phyloP scores from a whole-genome alignment of 2,113 vertebrate genomes.

The Podarcis cretensis region DNA sequence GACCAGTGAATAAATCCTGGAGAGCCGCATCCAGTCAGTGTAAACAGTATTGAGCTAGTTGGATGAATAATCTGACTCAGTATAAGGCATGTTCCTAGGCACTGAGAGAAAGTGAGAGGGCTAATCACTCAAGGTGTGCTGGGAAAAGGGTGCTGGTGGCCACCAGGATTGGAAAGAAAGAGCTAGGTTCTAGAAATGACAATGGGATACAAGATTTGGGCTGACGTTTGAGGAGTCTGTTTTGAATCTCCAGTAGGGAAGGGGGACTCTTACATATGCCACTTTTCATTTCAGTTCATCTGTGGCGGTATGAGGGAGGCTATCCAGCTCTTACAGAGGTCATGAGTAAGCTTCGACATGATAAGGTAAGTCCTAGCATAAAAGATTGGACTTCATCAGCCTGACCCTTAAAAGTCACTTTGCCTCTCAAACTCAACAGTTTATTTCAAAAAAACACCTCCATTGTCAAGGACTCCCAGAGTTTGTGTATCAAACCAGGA shows the following conservation, averaged over 20 bases:
- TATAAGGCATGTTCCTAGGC: too few species aligned
- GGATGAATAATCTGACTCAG: too few species aligned
- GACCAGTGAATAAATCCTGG: not conserved
- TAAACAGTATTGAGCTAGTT: too few species aligned
- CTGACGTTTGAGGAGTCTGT: too few species aligned
- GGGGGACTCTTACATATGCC: constrained; percentile 25
- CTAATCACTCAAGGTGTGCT: not conserved
- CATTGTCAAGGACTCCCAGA: not conserved
- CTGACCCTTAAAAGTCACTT: not conserved
- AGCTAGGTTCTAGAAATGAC: not conserved
- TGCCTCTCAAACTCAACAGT: not conserved
- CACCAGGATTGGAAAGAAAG: not conserved
- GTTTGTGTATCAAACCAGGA: not conserved
- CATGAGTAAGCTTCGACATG: constrained; percentile 95
- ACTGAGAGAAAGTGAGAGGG: not conserved
- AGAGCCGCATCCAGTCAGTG: too few species aligned
- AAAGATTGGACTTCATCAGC: not conserved
- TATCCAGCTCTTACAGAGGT: constrained; percentile 98
- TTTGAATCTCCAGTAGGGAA: not conserved
- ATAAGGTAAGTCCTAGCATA: constrained; percentile 82
- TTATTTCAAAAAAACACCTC: not conserved
- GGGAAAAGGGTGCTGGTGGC: not conserved
- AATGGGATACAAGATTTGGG: too few species aligned
- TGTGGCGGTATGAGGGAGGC: constrained; percentile 97
- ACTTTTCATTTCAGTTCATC: constrained; percentile 88